A percentile compares a stretch with the other conserved stretches of the same genome.
Evolutionary conservation across 2,888 invertebrate genomes (phyloP).

Genomic region (Leptinotarsa juncta): DNA sequence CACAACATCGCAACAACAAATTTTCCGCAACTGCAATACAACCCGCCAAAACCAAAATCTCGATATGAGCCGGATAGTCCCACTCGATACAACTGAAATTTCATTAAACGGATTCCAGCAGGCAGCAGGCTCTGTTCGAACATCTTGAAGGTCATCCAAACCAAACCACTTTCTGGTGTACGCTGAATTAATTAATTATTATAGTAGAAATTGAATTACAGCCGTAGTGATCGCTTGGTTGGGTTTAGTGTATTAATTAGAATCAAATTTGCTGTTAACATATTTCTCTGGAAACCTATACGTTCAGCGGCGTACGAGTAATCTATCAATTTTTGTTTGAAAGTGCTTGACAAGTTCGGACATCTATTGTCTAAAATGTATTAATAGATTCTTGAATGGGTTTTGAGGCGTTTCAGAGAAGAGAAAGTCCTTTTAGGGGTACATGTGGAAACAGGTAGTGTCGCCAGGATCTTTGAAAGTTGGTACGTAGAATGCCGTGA

Average conservation of each 20-base stretch:
- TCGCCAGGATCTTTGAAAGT: too few relatives aligned
- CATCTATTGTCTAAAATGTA: too few relatives aligned
- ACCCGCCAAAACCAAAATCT: slow-evolving; percentile 22
- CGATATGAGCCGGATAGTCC: slow-evolving; percentile 27
- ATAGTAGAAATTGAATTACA: slow-evolving; percentile 48
- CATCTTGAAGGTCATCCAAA: slow-evolving; percentile 42
- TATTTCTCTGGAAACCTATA: slow-evolving; percentile 25
- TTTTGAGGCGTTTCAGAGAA: too few relatives aligned
- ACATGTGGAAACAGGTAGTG: too few relatives aligned
- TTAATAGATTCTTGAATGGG: too few relatives aligned
- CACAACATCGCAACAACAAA: slow-evolving; percentile 5
- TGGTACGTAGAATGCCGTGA: too few relatives aligned
- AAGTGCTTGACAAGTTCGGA: too few relatives aligned
- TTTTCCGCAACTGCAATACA: slow-evolving; percentile 1
- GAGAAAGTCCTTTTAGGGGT: too few relatives aligned
- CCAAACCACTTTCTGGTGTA: slow-evolving; percentile 37
- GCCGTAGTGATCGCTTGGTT: slow-evolving; percentile 44
- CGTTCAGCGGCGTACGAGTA: not conserved
- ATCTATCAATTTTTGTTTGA: too few relatives aligned
- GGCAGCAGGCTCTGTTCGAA: slow-evolving; percentile 25
- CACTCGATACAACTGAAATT: slow-evolving; percentile 28
- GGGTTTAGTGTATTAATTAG: slow-evolving; percentile 47
- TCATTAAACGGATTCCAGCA: slow-evolving; percentile 40
- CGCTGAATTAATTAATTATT: slow-evolving; percentile 39
- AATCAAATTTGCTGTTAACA: slow-evolving; percentile 32